Evolutionary conservation across 1,140 invertebrate species (phyloP), one percentile per base, ranked within the genome.

Genomic region (Drosophila kohkoa): DNA sequence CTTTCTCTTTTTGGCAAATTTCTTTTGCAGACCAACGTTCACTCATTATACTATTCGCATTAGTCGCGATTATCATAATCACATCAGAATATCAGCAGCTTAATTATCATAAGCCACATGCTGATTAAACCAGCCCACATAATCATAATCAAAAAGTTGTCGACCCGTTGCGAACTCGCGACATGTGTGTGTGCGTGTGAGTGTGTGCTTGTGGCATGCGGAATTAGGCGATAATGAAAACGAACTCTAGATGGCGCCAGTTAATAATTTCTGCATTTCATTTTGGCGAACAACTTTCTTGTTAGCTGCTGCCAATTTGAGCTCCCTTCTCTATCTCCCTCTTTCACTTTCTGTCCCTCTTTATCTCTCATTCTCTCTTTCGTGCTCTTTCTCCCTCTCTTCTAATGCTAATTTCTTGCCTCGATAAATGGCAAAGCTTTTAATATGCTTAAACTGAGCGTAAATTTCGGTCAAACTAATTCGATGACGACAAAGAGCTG

Each of bases 401-500:
- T 25, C 6, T 15, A 48, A 67, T 77, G 65, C 71, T 75, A 68
- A 69, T 72, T 76, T 67, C 38, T 64, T 30, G 43, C 25, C 51
- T 59, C 75, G 59, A 77, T 74, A 74, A 73, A 74, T 68, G 67
- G 54, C 51, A 51, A 72, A 79, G 48, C 59, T 60, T 75, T 78
- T 66, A 78, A 78, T 75, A 60, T 65, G 76, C 74, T 76, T 65
- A 66, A 76, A 66, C 62, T 49, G 20, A 66, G 80, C 74, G 76
- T 52, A 72, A 77, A 75, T 75, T 69, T 76, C 49, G 77, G 55
- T 60, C 57, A 49, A 72, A 58, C 77, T 88, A 88, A 88, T 83
- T 88, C 79, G 71, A 32, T 45, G 54, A 57, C 83, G 54, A 67
- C 62, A 79, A 60, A 58, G 57, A 43, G 20, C 20, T 25, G 20